Evolutionary conservation across 2,888 invertebrate species (phyloP).

Genomic region (Asteroscopus sphinx): DNA sequence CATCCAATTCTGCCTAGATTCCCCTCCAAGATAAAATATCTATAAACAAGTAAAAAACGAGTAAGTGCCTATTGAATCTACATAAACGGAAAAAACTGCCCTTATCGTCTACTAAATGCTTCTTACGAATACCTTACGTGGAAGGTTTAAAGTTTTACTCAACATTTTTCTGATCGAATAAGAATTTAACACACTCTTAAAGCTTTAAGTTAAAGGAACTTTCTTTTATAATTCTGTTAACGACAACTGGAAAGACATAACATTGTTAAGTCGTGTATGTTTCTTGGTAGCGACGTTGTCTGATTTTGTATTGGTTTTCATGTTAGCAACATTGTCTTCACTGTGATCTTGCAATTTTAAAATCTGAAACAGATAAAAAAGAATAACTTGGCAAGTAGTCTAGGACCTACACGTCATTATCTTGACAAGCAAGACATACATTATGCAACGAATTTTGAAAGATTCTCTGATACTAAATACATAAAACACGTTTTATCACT

Average conservation of each 20-base stretch:
- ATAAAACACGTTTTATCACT: too few relatives aligned
- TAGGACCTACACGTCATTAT: too few relatives aligned
- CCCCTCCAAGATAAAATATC: constrained; percentile 33
- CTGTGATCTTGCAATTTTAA: too few relatives aligned
- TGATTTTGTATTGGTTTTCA: background rate
- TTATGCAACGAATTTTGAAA: too few relatives aligned
- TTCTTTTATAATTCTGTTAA: constrained; percentile 10
- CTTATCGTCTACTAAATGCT: constrained; percentile 48
- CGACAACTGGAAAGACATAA: background rate
- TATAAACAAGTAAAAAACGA: constrained; percentile 40
- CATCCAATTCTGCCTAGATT: constrained; percentile 27
- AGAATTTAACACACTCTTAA: constrained; percentile 16
- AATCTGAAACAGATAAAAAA: too few relatives aligned
- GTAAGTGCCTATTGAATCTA: constrained; percentile 49
- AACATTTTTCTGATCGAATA: constrained; percentile 57
- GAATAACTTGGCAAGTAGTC: too few relatives aligned
- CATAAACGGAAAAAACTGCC: constrained; percentile 44
- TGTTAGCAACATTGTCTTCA: background rate
- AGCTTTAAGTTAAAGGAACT: constrained; percentile 6
- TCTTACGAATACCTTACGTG: constrained; percentile 25
- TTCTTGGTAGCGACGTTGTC: background rate
- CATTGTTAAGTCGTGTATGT: background rate
- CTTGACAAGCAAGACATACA: too few relatives aligned
- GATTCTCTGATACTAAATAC: too few relatives aligned
- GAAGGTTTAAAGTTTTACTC: constrained; percentile 45